Conservation (phyloP, 64 coral and sea anemone species). For the Actinia tenebrosa region DNA sequence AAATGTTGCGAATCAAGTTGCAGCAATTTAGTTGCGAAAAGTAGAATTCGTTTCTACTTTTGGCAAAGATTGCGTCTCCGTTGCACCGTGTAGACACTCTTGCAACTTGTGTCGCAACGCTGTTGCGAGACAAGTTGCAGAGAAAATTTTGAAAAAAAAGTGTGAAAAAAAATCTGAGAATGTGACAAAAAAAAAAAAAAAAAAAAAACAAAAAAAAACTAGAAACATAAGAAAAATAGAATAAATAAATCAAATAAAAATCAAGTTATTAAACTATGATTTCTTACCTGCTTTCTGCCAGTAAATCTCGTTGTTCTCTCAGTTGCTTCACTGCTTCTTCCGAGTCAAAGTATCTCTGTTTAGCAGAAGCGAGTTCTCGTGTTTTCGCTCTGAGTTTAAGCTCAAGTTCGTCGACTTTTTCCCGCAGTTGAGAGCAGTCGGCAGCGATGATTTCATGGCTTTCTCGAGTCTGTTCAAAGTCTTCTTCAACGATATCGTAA, state of each 20-base stretch:
- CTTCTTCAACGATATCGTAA: constrained; percentile 54
- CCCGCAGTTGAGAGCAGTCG: constrained; percentile 35
- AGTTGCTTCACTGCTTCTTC: constrained; percentile 27
- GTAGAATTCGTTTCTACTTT: too few relatives aligned
- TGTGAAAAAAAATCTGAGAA: too few relatives aligned
- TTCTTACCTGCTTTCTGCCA: constrained; percentile 22
- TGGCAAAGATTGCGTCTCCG: too few relatives aligned
- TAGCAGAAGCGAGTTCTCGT: constrained; percentile 31
- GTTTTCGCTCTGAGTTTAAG: constrained; percentile 16
- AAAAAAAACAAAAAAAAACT: too few relatives aligned
- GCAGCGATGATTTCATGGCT: constrained; percentile 48
- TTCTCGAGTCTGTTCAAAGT: constrained; percentile 46
- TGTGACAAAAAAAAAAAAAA: too few relatives aligned
- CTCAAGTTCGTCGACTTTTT: constrained; percentile 49
- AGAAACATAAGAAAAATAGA: too few relatives aligned
- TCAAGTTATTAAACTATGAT: neutral
- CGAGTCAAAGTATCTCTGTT: constrained; percentile 33
- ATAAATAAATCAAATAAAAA: neutral
- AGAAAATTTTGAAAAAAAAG: too few relatives aligned
- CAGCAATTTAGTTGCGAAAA: too few relatives aligned
- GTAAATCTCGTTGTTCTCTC: constrained; percentile 41
- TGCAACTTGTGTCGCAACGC: too few relatives aligned
- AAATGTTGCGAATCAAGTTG: too few relatives aligned
- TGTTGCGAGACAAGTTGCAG: too few relatives aligned
- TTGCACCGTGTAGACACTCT: too few relatives aligned